Evolutionary conservation across 1,140 invertebrate genomes (phyloP).

Genomic region (Hylaeus anthracinus): DNA sequence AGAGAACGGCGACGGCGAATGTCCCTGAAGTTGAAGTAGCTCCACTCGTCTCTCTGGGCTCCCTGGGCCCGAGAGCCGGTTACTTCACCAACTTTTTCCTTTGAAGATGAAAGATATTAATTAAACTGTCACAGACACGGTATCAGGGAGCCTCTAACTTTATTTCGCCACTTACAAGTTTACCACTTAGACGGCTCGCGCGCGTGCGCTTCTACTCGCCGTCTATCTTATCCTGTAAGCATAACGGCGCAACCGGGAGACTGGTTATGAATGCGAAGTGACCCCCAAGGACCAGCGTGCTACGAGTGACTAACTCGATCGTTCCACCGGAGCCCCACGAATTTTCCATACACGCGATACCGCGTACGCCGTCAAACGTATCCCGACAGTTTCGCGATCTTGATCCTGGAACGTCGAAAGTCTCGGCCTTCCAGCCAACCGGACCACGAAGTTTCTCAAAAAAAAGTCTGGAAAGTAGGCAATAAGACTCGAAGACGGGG

Average conservation of each 20-base stretch:
- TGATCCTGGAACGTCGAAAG: background rate
- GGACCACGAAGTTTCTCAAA: background rate
- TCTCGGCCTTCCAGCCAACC: background rate
- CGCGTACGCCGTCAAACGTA: background rate
- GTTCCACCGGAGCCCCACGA: background rate
- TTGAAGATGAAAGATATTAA: constrained; percentile 80
- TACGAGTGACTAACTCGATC: constrained; percentile 26
- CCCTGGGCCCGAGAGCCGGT: constrained; percentile 55
- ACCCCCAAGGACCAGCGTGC: constrained; percentile 3
- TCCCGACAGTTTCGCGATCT: background rate
- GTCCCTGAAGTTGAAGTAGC: constrained; percentile 75
- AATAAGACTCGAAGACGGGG: background rate
- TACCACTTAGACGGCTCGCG: constrained; percentile 66
- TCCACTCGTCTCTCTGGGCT: constrained; percentile 62
- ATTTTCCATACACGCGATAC: too few relatives aligned
- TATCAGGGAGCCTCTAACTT: constrained; percentile 71
- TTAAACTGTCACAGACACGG: constrained; percentile 80
- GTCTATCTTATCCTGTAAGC: constrained; percentile 23
- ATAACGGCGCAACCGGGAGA: background rate
- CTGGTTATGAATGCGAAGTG: constrained; percentile 33
- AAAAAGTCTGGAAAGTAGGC: background rate
- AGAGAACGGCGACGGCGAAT: constrained; percentile 37
- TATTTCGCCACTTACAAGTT: constrained; percentile 81
- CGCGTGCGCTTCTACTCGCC: background rate
- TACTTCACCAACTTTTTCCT: constrained; percentile 79